A percentile compares a stretch with the other conserved stretches of the same genome.
Conservation (phyloP, 2,797 vertebrate species). For the Sphenopsis melanotis region DNA sequence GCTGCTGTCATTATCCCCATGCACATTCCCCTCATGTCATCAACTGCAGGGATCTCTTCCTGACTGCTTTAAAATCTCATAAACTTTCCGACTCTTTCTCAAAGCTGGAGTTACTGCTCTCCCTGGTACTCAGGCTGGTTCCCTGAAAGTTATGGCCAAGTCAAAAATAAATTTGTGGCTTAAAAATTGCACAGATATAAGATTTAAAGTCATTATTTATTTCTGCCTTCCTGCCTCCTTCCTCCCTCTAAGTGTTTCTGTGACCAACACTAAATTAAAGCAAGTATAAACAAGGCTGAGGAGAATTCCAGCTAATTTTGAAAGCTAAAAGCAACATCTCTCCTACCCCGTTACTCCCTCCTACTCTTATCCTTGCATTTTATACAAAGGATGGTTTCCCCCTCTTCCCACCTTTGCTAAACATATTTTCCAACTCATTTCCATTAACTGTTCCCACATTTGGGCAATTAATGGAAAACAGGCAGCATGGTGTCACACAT, state of each 20-base stretch:
- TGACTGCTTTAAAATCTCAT: slow-evolving; percentile 46
- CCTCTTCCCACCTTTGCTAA: not conserved
- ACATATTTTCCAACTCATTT: not conserved
- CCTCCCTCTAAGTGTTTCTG: not conserved
- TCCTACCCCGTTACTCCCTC: not conserved
- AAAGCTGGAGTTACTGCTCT: slow-evolving; percentile 26
- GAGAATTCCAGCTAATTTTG: not conserved
- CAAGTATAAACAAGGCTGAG: not conserved
- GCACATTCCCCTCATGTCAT: not conserved
- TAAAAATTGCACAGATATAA: slow-evolving; percentile 37
- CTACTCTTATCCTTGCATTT: not conserved
- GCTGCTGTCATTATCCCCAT: not conserved
- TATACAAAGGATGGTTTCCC: not conserved
- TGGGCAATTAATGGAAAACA: not conserved
- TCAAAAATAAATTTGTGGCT: slow-evolving; percentile 28
- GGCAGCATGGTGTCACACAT: not conserved
- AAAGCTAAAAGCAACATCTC: not conserved
- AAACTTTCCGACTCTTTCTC: slow-evolving; percentile 14
- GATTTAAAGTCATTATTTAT: not conserved
- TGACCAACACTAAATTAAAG: slow-evolving; percentile 12
- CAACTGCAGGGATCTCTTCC: not conserved
- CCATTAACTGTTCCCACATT: not conserved
- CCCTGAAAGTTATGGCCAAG: not conserved
- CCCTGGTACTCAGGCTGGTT: not conserved
- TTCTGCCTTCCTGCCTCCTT: not conserved